Evolutionary conservation across 2,113 vertebrate species (phyloP).

Genomic region (Paramormyrops kingsleyae): DNA sequence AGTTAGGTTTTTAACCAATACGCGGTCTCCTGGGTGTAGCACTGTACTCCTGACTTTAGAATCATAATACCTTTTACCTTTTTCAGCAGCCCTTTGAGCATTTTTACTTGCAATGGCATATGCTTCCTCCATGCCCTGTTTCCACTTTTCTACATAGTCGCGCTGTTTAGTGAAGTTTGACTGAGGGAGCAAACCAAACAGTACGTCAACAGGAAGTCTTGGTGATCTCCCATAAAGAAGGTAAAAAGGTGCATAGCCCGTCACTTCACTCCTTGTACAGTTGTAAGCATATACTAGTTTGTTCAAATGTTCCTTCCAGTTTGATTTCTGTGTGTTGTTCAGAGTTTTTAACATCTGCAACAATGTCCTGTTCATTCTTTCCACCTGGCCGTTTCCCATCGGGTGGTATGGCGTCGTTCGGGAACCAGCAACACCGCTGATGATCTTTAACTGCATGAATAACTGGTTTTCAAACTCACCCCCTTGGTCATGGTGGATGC

Average conservation of each 20-base stretch:
- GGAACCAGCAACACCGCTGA: not conserved
- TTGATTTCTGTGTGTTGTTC: conserved; percentile 1
- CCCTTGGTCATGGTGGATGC: conserved; percentile 9
- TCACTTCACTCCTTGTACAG: not conserved
- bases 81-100: too few species aligned
- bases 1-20: not conserved
- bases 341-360: conserved; percentile 6
- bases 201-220: not conserved
- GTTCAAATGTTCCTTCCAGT: conserved; percentile 14
- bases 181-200: not conserved
- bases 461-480: conserved; percentile 9
- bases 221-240: not conserved
- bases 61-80: too few species aligned
- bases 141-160: not conserved
- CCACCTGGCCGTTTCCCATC: conserved; percentile 3
- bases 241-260: not conserved
- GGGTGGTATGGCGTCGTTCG: conserved; percentile 1
- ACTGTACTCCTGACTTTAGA: not conserved
- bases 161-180: not conserved
- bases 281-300: not conserved
- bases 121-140: not conserved
- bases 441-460: not conserved
- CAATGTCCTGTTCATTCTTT: not conserved
- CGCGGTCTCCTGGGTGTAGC: not conserved
- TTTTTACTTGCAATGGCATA: not conserved